phyloP scores from a whole-genome alignment of 2,797 vertebrate genomes.

The Saguinus oedipus region DNA sequence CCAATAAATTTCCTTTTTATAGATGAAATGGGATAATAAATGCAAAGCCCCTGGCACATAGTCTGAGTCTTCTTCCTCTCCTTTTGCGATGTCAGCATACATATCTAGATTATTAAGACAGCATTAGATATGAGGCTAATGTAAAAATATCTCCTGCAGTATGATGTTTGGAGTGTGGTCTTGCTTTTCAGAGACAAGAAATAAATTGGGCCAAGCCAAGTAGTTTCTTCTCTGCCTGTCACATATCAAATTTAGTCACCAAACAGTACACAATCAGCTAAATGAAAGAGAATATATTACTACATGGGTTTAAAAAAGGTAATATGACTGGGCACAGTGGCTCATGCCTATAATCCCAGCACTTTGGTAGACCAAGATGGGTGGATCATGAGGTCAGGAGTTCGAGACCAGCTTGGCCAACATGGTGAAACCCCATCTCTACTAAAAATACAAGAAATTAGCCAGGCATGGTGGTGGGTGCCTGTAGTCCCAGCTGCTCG shows the following conservation, averaged over 20 bases:
- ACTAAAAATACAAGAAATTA: background rate
- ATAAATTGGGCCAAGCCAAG: conserved; percentile 5
- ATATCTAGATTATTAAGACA: background rate
- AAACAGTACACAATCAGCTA: conserved; percentile 69
- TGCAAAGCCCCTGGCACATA: background rate
- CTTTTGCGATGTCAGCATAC: background rate
- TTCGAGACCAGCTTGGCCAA: background rate
- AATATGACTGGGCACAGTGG: background rate
- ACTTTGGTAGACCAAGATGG: background rate
- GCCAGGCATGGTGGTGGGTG: background rate
- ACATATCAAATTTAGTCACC: conserved; percentile 63
- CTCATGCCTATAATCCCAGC: background rate
- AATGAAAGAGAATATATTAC: conserved; percentile 70
- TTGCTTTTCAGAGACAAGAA: conserved; percentile 17
- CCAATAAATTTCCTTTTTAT: background rate
- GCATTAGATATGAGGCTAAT: background rate
- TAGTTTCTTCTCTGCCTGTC: conserved; percentile 10
- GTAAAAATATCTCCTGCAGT: background rate
- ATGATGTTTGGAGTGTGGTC: background rate
- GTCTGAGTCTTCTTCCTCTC: background rate
- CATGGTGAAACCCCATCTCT: background rate
- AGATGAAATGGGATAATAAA: background rate
- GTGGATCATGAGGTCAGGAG: background rate
- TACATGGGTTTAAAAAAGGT: conserved; percentile 56
- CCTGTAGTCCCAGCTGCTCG: background rate